phyloP scores from a whole-genome alignment of 2,888 invertebrate species.

The Megamerina dolium region DNA sequence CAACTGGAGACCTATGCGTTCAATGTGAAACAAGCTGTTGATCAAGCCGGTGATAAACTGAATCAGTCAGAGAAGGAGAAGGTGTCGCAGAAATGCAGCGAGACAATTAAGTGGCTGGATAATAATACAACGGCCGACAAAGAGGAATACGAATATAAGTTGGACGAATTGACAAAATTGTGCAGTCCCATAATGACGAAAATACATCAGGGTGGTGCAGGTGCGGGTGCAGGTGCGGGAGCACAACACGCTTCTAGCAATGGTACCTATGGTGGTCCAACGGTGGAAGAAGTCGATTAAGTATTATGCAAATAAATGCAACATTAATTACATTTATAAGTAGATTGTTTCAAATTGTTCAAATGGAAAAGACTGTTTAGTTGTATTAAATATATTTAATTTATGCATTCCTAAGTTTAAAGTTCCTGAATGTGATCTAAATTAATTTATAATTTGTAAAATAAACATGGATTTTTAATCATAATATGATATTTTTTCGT shows the following conservation, averaged over 20 bases:
- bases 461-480: too few relatives aligned
- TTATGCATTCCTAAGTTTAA: too few relatives aligned
- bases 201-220: conserved; percentile 52
- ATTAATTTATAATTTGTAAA: too few relatives aligned
- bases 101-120: conserved; percentile 66
- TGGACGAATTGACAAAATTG: conserved; percentile 51
- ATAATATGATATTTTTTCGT: too few relatives aligned
- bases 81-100: conserved; percentile 58
- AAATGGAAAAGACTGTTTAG: too few relatives aligned
- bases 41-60: conserved; percentile 60
- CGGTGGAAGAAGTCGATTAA: conserved; percentile 44
- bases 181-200: too few relatives aligned
- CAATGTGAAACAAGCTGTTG: conserved; percentile 63
- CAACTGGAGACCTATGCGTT: too few relatives aligned
- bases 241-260: conserved; percentile 62
- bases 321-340: too few relatives aligned
- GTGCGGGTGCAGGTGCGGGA: conserved; percentile 55
- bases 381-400: too few relatives aligned
- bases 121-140: too few relatives aligned
- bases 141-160: conserved; percentile 57
- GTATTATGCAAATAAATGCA: conserved; percentile 42
- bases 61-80: conserved; percentile 63
- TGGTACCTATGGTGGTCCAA: conserved; percentile 49
- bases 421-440: too few relatives aligned
- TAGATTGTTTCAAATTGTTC: too few relatives aligned